These are phyloP conservation scores for Tetraodon nigroviridis DNA, from an alignment of 2,113 vertebrate genomes.

Conservation along the genomic window DNA sequence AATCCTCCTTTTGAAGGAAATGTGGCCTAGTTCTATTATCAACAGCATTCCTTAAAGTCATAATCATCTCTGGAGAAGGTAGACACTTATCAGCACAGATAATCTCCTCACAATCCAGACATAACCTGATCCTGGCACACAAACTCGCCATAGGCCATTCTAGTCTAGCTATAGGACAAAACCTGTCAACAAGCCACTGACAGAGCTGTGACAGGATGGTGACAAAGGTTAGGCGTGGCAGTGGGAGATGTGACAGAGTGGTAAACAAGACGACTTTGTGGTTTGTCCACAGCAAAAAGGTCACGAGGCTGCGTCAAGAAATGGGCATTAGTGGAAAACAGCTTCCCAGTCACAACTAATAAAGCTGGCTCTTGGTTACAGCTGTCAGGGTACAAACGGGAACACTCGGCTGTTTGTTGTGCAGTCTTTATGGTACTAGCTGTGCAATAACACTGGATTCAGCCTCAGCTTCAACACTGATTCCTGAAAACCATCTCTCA, in stretches of 20 bases:
- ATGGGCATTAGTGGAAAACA: slow-evolving; percentile 17
- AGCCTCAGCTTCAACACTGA: neutral
- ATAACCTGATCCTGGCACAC: slow-evolving; percentile 6
- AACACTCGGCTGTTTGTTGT: slow-evolving; percentile 1
- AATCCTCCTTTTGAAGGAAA: neutral
- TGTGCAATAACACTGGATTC: neutral
- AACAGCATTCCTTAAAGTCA: neutral
- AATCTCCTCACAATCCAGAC: neutral
- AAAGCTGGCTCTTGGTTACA: neutral
- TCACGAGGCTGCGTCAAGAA: neutral
- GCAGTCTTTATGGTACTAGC: slow-evolving; percentile 4
- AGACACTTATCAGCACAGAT: neutral
- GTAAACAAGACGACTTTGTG: slow-evolving; percentile 19
- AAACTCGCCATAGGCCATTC: neutral
- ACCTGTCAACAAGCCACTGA: slow-evolving; percentile 10
- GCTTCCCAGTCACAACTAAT: slow-evolving; percentile 9
- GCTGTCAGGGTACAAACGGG: slow-evolving; percentile 10
- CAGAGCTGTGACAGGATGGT: slow-evolving; percentile 23
- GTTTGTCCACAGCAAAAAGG: slow-evolving; percentile 3
- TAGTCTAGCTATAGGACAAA: neutral
- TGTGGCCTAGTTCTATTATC: neutral
- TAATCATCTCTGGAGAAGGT: neutral
- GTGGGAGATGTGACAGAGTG: slow-evolving; percentile 1
- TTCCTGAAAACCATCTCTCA: too few relatives aligned
- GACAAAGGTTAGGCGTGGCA: slow-evolving; percentile 20